Conservation (phyloP, 2,888 invertebrate species). For the Dione vanillae region DNA sequence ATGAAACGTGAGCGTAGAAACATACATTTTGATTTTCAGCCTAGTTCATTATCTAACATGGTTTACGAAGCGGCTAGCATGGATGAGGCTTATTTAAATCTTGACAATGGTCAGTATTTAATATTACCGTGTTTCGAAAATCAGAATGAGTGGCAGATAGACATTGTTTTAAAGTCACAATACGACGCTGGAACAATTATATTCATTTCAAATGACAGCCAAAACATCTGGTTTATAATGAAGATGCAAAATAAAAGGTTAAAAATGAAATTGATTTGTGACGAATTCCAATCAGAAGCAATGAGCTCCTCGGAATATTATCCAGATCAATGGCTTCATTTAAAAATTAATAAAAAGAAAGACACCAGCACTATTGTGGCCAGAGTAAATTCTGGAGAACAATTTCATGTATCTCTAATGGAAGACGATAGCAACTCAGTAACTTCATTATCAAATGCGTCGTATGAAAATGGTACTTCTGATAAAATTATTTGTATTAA, state of each 20-base stretch:
- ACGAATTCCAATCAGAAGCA: constrained; percentile 62
- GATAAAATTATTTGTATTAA: constrained; percentile 59
- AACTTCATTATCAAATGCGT: constrained; percentile 7
- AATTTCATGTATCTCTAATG: constrained; percentile 63
- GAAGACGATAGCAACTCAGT: constrained; percentile 37
- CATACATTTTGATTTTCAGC: constrained; percentile 55
- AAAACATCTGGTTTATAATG: constrained; percentile 64
- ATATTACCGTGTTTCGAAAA: constrained; percentile 69
- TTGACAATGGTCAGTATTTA: constrained; percentile 67
- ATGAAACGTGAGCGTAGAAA: constrained; percentile 52
- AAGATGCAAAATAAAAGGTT: constrained; percentile 69
- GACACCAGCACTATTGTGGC: constrained; percentile 70
- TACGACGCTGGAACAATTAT: constrained; percentile 67
- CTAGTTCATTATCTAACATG: constrained; percentile 65
- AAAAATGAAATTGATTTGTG: constrained; percentile 64
- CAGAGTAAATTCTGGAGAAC: constrained; percentile 68
- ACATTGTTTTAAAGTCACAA: constrained; percentile 69
- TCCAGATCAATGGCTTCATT: constrained; percentile 72
- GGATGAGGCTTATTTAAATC: constrained; percentile 68
- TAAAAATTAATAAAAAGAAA: constrained; percentile 63
- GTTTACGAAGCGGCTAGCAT: constrained; percentile 68
- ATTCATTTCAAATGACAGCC: constrained; percentile 59
- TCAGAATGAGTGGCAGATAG: constrained; percentile 68
- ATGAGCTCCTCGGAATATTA: constrained; percentile 66
- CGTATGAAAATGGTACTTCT: constrained; percentile 13